Percentiles rank a stretch among this genome's conserved stretches.
Conservation (phyloP, 2,888 invertebrate genomes). For the Calameuta pallipes region DNA sequence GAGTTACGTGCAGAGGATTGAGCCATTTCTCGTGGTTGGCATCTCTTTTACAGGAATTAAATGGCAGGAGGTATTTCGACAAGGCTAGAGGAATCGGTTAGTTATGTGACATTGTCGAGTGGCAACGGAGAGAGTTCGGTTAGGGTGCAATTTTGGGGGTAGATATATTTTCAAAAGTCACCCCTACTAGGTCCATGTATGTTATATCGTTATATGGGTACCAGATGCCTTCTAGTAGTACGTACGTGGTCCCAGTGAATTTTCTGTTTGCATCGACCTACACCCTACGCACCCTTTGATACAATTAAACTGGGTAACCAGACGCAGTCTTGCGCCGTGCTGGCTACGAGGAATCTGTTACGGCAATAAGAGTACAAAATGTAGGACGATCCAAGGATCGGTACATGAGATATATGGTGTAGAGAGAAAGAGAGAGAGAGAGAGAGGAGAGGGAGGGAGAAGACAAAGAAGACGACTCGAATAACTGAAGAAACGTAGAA, state of each 20-base stretch:
- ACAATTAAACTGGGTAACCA: not conserved
- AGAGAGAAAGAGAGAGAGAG: not conserved
- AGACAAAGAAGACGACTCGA: not conserved
- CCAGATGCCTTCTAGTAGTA: not conserved
- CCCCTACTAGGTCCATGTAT: not conserved
- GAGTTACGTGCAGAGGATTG: not conserved
- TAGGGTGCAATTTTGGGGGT: not conserved
- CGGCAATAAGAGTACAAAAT: not conserved
- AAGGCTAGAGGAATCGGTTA: not conserved
- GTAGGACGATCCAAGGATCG: not conserved
- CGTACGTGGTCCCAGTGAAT: not conserved
- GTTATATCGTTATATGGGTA: not conserved
- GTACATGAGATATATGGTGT: not conserved
- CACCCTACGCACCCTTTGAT: not conserved
- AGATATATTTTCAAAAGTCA: not conserved
- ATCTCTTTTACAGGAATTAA: not conserved
- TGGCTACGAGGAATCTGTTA: not conserved
- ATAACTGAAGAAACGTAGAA: not conserved
- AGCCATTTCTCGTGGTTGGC: not conserved
- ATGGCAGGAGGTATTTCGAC: not conserved
- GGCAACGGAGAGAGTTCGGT: not conserved
- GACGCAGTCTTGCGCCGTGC: not conserved
- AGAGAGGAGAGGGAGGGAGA: not conserved
- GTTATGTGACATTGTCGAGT: slow-evolving; percentile 6
- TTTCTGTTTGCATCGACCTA: not conserved